Evolutionary conservation across 2,113 vertebrate genomes (phyloP).

Genomic region (Pelmatolapia mariae): DNA sequence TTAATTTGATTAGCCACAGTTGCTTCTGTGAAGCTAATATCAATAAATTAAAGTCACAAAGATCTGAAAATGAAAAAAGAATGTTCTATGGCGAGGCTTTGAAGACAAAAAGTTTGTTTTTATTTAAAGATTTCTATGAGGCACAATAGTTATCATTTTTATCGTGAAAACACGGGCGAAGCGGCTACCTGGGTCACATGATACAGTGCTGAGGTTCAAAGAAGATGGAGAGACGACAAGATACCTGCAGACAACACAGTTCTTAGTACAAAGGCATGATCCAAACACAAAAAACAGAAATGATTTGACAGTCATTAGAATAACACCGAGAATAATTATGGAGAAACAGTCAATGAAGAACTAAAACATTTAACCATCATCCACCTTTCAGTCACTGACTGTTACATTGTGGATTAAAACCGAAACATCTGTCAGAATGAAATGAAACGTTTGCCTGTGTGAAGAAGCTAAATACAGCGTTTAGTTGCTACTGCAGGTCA

Average conservation of each 20-base stretch:
- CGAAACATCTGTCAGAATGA: neutral
- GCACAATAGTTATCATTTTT: slow-evolving; percentile 56
- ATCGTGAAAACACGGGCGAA: slow-evolving; percentile 12
- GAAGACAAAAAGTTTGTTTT: slow-evolving; percentile 34
- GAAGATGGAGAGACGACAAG: neutral
- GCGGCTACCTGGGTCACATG: slow-evolving; percentile 58
- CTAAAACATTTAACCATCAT: neutral
- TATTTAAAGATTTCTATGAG: slow-evolving; percentile 67
- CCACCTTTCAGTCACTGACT: neutral
- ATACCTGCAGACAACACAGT: slow-evolving; percentile 2
- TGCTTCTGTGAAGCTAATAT: neutral
- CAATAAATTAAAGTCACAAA: neutral
- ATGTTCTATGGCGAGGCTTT: neutral
- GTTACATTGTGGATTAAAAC: neutral
- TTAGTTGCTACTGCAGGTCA: slow-evolving; percentile 18
- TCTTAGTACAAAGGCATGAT: neutral
- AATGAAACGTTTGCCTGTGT: neutral
- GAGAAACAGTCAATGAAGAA: neutral
- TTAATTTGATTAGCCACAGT: neutral
- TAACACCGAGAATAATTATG: neutral
- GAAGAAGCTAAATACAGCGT: neutral
- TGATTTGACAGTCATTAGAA: neutral
- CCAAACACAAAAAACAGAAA: neutral
- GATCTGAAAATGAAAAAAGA: neutral
- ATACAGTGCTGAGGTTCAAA: slow-evolving; percentile 15